Evolutionary conservation across 2,888 invertebrate genomes (phyloP).

Genomic region (Lumbricus terrestris): DNA sequence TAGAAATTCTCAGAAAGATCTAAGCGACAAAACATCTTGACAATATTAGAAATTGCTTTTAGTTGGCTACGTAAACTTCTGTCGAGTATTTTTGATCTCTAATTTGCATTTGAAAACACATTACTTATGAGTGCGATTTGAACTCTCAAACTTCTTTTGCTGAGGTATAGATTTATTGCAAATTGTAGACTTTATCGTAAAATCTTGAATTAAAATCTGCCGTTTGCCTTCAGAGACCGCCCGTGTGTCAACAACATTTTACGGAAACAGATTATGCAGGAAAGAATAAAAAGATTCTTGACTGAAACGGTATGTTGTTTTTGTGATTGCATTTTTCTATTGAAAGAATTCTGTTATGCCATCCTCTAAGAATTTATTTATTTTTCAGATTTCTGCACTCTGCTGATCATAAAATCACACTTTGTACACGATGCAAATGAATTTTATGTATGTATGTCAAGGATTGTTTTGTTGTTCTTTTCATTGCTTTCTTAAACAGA

Average conservation of each 20-base stretch:
- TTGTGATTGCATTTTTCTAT: not conserved
- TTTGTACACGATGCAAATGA: not conserved
- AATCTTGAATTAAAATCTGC: not conserved
- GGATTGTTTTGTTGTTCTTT: not conserved
- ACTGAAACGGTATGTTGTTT: constrained; percentile 53
- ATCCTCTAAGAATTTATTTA: not conserved
- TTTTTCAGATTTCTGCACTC: constrained; percentile 11
- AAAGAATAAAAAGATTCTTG: constrained; percentile 56
- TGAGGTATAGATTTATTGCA: not conserved
- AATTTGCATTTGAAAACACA: not conserved
- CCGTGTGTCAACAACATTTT: constrained; percentile 61
- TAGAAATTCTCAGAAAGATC: not conserved
- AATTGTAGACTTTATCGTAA: not conserved
- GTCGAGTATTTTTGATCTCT: not conserved
- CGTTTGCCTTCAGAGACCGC: constrained; percentile 52
- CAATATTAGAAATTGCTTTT: not conserved
- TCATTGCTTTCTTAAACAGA: not conserved
- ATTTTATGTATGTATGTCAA: not conserved
- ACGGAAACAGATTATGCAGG: constrained; percentile 58
- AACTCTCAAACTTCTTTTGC: not conserved
- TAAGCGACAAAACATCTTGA: not conserved
- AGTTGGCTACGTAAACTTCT: too few relatives aligned
- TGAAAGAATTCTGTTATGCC: not conserved
- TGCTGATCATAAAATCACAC: not conserved
- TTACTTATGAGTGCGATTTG: not conserved